phyloP scores from a whole-genome alignment of 1,140 invertebrate genomes.

The Mya arenaria region DNA sequence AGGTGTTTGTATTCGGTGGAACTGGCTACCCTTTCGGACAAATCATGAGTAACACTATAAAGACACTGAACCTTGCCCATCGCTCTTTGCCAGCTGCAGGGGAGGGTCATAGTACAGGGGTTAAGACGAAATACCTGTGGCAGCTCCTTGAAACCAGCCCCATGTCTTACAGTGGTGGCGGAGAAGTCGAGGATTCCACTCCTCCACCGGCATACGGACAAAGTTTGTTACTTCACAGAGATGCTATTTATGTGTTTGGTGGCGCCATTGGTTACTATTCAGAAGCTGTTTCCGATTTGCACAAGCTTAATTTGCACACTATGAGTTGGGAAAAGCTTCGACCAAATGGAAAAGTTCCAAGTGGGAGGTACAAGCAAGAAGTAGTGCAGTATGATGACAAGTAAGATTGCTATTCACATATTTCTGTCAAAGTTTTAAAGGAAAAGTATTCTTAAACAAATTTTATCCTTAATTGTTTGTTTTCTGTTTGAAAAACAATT shows the following conservation, averaged over 20 bases:
- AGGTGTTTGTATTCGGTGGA: constrained; percentile 62
- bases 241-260: constrained; percentile 61
- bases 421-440: too few species aligned
- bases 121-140: constrained; percentile 11
- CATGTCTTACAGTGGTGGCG: constrained; percentile 42
- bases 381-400: constrained; percentile 50
- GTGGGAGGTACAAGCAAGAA: constrained; percentile 64
- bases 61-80: constrained; percentile 27
- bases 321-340: constrained; percentile 57
- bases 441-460: too few species aligned
- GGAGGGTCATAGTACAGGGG: background rate
- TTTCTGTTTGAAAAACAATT: too few species aligned
- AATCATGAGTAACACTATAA: constrained; percentile 60
- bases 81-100: constrained; percentile 28
- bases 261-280: constrained; percentile 63
- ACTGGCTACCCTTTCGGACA: constrained; percentile 64
- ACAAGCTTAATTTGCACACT: constrained; percentile 54
- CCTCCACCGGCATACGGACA: constrained; percentile 62
- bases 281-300: constrained; percentile 60
- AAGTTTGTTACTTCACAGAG: constrained; percentile 59
- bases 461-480: too few species aligned
- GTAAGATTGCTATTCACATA: too few species aligned
- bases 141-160: constrained; percentile 56
- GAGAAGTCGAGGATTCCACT: constrained; percentile 36
- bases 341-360: constrained; percentile 53